A percentile compares a stretch with the other conserved stretches of the same genome.
Evolutionary conservation across 2,113 vertebrate genomes (phyloP).

Genomic region (Corythoichthys intestinalis): DNA sequence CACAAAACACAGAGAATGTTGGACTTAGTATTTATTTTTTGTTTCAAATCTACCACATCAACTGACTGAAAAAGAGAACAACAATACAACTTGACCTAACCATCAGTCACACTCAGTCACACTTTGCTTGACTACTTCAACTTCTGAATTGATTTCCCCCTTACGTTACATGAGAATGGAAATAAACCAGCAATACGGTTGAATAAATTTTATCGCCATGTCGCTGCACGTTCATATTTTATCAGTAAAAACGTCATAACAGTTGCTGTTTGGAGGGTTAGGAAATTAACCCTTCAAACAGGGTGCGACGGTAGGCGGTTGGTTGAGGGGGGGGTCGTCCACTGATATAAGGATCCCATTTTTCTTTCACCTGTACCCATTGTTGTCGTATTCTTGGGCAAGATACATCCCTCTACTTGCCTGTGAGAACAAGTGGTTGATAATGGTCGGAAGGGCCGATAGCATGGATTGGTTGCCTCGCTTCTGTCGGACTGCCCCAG

Average conservation of each 20-base stretch:
- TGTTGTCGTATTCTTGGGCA: too few relatives aligned
- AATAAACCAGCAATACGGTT: background rate
- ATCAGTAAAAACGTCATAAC: background rate
- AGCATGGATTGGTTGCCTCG: too few relatives aligned
- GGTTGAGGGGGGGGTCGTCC: too few relatives aligned
- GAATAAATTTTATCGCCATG: background rate
- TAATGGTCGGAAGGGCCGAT: too few relatives aligned
- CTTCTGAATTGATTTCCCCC: background rate
- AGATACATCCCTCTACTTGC: too few relatives aligned
- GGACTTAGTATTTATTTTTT: conserved; percentile 31
- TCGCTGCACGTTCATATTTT: background rate
- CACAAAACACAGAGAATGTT: conserved; percentile 58
- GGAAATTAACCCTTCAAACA: background rate
- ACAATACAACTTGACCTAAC: conserved; percentile 48
- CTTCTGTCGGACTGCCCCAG: too few relatives aligned
- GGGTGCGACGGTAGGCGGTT: too few relatives aligned
- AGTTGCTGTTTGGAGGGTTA: background rate
- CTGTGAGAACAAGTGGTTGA: too few relatives aligned
- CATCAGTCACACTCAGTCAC: conserved; percentile 9
- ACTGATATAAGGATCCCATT: too few relatives aligned
- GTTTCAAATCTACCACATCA: conserved; percentile 30
- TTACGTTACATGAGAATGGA: background rate
- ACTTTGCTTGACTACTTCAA: conserved; percentile 8
- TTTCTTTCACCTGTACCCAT: too few relatives aligned
- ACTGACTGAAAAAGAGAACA: conserved; percentile 59